A percentile compares a stretch with the other conserved stretches of the same genome.
Evolutionary conservation across 2,797 vertebrate species (phyloP).

Genomic region (Sebastes matsubarae): DNA sequence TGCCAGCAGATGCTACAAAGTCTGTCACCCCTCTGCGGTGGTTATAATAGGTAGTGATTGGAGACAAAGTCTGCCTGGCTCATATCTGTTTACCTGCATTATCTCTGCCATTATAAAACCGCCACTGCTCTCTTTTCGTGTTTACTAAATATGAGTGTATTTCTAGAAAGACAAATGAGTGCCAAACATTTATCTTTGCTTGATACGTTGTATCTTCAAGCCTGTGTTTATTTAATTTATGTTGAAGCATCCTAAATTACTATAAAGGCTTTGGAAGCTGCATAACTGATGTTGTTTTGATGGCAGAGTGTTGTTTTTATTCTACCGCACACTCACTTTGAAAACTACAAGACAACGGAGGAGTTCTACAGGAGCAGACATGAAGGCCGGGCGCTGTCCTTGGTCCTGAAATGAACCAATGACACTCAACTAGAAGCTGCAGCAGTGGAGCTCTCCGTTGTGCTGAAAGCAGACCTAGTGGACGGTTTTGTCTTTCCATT

Average conservation of each 20-base stretch:
- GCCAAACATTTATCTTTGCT: conserved; percentile 13
- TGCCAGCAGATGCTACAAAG: conserved; percentile 40
- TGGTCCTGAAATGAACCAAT: conserved; percentile 56
- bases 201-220: background rate
- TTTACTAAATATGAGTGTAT: conserved; percentile 4
- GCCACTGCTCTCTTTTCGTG: background rate
- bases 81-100: conserved; percentile 13
- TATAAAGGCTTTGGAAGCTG: conserved; percentile 21
- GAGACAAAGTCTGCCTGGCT: conserved; percentile 1
- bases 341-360: conserved; percentile 1
- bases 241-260: conserved; percentile 28
- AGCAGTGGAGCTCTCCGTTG: conserved; percentile 45
- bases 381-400: conserved; percentile 47
- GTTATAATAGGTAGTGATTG: conserved; percentile 23
- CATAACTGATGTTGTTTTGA: conserved; percentile 24
- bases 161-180: conserved; percentile 3
- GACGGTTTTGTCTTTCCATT: conserved; percentile 19
- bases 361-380: background rate
- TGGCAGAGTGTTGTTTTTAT: conserved; percentile 22
- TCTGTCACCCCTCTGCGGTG: conserved; percentile 25
- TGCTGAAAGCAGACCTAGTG: conserved; percentile 35
- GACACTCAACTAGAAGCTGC: conserved; percentile 12
- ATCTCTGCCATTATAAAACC: background rate
- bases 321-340: background rate
- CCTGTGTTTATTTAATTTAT: conserved; percentile 17